Evolutionary conservation across 1,140 invertebrate genomes (phyloP), one percentile per base, ranked within the genome.

Genomic region (Eueides isabella): DNA sequence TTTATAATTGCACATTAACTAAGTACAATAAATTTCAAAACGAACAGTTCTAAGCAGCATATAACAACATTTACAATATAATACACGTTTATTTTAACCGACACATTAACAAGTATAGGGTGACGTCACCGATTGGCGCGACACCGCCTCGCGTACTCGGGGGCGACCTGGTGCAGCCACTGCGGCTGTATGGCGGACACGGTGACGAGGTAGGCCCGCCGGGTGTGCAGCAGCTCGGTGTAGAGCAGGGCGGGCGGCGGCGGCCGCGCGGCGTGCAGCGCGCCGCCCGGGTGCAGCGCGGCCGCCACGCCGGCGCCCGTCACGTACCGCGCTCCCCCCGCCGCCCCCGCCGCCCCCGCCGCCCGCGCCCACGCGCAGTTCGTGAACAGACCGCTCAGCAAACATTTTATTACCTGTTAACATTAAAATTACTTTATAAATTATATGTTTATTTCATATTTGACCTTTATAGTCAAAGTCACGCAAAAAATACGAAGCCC

Each of bases 221-320:
- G 95, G 0, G 98, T 99, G 82, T 97, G 95, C 14, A 99, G 95
- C 41, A 99, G 94, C 94, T 99, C 98, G 1, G 96, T 97, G 89
- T 97, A 99, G 7, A 99, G 92, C n/a, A 99, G 94, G 74, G 95
- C 96, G 29, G 95, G 94, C 0, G 97, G 97, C 80, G 96, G 95
- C 63, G 95, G 95, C 44, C 96, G 90, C 16, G 64, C 26, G 6
- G 72, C 93, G 85, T 97, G 96, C 61, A 98, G 88, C 62, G 95
- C 94, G 12, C 97, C 97, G 19, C 96, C 96, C 9, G 98, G 98
- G 93, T 99, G 98, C 84, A 99, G 97, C 38, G 94, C 75, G 5
- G 91, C 90, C 19, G 83, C 81, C 48, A 80, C 78, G 31, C 89
- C 87, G 6, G 67, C 77, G 9, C 80, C 82, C 35, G 90, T 93